Percentiles rank a stretch among this genome's conserved stretches.
Evolutionary conservation across 2,797 vertebrate genomes (phyloP).

Genomic region (Odontamblyopus rebecca): DNA sequence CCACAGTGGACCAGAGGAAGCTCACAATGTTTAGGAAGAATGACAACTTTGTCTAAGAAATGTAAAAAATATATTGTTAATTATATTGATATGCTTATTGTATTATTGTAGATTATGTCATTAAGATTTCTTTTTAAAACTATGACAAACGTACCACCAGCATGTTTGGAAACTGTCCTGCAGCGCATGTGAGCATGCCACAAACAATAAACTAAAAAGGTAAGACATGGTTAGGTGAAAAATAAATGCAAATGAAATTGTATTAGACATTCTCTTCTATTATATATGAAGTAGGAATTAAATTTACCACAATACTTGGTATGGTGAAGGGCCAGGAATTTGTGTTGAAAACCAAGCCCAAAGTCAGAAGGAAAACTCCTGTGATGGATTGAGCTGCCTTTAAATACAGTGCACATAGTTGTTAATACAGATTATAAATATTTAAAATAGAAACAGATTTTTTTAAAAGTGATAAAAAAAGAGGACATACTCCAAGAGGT

Average conservation of each 20-base stretch:
- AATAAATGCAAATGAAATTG: not conserved
- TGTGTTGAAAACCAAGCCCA: conserved; percentile 13
- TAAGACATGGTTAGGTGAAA: not conserved
- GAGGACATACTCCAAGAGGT: conserved; percentile 68
- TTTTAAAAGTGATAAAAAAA: not conserved
- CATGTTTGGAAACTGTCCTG: conserved; percentile 71
- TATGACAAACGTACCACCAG: conserved; percentile 61
- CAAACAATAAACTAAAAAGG: conserved; percentile 63
- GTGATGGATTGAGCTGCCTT: conserved; percentile 70
- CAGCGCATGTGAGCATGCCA: conserved; percentile 66
- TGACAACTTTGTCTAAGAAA: conserved; percentile 69
- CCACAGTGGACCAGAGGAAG: conserved; percentile 60
- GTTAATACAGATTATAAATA: not conserved
- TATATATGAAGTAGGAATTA: not conserved
- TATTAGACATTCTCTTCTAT: not conserved
- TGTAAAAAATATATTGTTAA: not conserved
- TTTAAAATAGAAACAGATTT: not conserved
- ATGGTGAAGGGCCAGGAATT: fast-evolving
- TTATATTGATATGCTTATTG: not conserved
- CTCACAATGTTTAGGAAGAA: conserved; percentile 74
- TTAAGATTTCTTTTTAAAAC: not conserved
- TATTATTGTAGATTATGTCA: not conserved
- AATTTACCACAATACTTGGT: conserved; percentile 66
- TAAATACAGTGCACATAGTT: conserved; percentile 1
- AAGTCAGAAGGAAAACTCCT: conserved; percentile 62